These are phyloP conservation scores for Anseranas semipalmata DNA, from an alignment of 2,113 vertebrate species.

Conservation along the genomic window DNA sequence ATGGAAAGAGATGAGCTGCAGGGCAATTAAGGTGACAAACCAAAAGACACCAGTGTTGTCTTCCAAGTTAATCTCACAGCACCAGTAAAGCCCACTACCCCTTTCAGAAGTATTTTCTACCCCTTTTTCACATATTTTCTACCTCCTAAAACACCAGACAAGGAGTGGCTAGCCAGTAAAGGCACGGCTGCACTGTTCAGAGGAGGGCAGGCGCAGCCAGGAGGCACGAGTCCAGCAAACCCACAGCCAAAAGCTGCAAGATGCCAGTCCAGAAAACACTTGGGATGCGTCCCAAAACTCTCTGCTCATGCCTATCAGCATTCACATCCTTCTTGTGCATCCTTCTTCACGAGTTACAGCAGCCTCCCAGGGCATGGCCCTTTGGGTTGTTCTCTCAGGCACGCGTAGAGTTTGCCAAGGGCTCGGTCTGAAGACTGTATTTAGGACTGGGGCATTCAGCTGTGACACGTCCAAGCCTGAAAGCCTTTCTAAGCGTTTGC, in stretches of 20 bases:
- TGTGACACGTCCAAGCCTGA: neutral
- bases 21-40: neutral
- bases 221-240: neutral
- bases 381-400: neutral
- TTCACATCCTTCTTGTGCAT: neutral
- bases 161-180: neutral
- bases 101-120: neutral
- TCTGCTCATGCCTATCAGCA: neutral
- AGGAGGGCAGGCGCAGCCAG: neutral
- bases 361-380: neutral
- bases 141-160: neutral
- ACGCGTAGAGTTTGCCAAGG: neutral
- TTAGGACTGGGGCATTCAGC: neutral
- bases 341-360: neutral
- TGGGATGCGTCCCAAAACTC: neutral
- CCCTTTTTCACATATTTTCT: neutral
- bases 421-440: accelerated
- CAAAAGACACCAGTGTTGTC: neutral
- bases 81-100: neutral
- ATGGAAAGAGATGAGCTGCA: neutral
- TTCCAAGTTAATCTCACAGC: neutral
- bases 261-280: neutral
- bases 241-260: neutral
- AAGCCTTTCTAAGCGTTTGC: neutral
- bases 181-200: accelerated